Conservation (phyloP, 2,888 invertebrate genomes). For the Hofmannophila pseudospretella region DNA sequence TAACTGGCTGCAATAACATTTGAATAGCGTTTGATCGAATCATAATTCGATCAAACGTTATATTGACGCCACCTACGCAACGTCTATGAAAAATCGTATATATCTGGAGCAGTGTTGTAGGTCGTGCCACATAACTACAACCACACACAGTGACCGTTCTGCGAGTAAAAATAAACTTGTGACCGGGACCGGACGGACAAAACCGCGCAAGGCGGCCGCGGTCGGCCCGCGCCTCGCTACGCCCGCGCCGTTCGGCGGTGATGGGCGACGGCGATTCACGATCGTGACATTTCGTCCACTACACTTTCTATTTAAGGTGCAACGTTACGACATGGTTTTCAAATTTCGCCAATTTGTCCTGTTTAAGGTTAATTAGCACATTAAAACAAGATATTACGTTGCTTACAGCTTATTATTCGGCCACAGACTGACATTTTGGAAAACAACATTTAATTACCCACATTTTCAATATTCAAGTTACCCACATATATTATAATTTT, state of each 20-base stretch:
- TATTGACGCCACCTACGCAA: constrained; percentile 27
- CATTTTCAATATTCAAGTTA: too few species aligned
- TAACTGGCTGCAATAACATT: constrained; percentile 14
- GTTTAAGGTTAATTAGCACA: too few species aligned
- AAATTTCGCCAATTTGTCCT: too few species aligned
- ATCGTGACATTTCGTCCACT: constrained; percentile 63
- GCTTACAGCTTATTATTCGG: too few species aligned
- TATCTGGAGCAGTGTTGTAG: constrained; percentile 51
- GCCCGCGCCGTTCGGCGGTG: not conserved
- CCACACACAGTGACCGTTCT: constrained; percentile 29
- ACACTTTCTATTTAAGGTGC: constrained; percentile 66
- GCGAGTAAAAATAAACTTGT: constrained; percentile 51
- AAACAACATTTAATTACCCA: too few species aligned
- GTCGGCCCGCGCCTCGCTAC: too few species aligned
- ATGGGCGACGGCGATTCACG: constrained; percentile 22
- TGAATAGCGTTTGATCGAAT: constrained; percentile 9
- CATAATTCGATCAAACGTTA: constrained; percentile 26
- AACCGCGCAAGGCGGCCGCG: too few species aligned
- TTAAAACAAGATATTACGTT: too few species aligned
- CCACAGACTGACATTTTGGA: too few species aligned
- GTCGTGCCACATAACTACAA: constrained; percentile 27
- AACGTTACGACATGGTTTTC: too few species aligned
- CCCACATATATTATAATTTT: too few species aligned
- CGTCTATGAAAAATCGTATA: constrained; percentile 50
- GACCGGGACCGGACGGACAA: not conserved